Evolutionary conservation across 1,140 invertebrate genomes (phyloP).

Genomic region (Penaeus japonicus): DNA sequence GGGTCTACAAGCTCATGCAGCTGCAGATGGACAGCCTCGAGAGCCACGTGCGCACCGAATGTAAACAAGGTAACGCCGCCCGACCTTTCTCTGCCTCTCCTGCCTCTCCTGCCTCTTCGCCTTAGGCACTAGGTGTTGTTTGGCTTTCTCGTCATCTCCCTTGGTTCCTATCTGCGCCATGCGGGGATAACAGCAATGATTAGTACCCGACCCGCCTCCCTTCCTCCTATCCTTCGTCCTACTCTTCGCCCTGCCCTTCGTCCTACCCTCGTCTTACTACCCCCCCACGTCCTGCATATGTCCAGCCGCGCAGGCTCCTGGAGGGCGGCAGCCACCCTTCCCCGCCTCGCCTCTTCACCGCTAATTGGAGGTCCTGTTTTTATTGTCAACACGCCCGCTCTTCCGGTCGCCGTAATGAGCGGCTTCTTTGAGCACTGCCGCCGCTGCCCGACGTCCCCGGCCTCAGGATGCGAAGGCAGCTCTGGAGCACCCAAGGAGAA

Average conservation of each 20-base stretch:
- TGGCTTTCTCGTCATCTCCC: too few relatives aligned
- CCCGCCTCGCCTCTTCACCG: background rate
- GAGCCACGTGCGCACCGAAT: conserved; percentile 96
- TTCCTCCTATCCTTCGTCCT: too few relatives aligned
- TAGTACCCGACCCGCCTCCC: too few relatives aligned
- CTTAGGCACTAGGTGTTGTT: too few relatives aligned
- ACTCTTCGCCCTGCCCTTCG: background rate
- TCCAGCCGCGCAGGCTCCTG: background rate
- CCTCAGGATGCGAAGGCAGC: background rate
- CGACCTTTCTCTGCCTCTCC: background rate
- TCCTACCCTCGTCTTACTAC: background rate
- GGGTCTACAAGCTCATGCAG: conserved; percentile 96
- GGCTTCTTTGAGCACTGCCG: background rate
- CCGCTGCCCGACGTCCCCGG: background rate
- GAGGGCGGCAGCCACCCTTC: background rate
- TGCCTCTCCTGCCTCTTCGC: background rate
- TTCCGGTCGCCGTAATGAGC: background rate
- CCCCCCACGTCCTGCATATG: background rate
- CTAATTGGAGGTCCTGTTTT: conserved; percentile 29
- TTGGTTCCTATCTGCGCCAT: too few relatives aligned
- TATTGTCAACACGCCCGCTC: conserved; percentile 27
- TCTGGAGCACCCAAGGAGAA: background rate
- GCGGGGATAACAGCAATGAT: too few relatives aligned
- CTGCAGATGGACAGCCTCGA: conserved; percentile 99
- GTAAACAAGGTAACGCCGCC: conserved; percentile 79